Evolutionary conservation across 2,888 invertebrate genomes (phyloP).

Genomic region (Amiota mariae): DNA sequence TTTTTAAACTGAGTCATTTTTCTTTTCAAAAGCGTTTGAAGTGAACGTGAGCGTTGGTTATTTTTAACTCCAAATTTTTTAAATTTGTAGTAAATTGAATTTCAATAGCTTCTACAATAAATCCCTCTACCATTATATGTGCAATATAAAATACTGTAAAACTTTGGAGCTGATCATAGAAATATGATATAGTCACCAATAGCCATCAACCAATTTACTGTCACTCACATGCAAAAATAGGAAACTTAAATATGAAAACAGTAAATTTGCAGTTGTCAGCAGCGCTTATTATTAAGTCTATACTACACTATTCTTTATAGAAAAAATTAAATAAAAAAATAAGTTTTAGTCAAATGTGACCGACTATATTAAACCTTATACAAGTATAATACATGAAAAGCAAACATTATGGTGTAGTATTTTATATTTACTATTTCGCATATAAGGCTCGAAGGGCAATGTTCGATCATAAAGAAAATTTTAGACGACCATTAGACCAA

Average conservation of each 20-base stretch:
- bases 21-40: too few relatives aligned
- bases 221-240: conserved; percentile 37
- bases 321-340: too few relatives aligned
- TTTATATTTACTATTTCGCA: neutral
- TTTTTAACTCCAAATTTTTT: neutral
- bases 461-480: too few relatives aligned
- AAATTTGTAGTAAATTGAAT: conserved; percentile 3
- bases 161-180: conserved; percentile 41
- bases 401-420: neutral
- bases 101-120: conserved; percentile 20
- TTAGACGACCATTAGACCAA: conserved; percentile 26
- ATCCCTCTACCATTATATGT: conserved; percentile 26
- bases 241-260: conserved; percentile 30
- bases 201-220: conserved; percentile 62
- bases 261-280: conserved; percentile 17
- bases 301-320: neutral
- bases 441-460: neutral
- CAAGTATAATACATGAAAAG: neutral
- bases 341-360: too few relatives aligned
- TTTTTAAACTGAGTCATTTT: too few relatives aligned
- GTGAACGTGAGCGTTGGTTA: too few relatives aligned
- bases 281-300: neutral
- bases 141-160: conserved; percentile 13
- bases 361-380: too few relatives aligned
- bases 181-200: conserved; percentile 61